A percentile compares a stretch with the other conserved stretches of the same genome.
Evolutionary conservation across 2,797 vertebrate genomes (phyloP).

Genomic region (Melopsittacus undulatus): DNA sequence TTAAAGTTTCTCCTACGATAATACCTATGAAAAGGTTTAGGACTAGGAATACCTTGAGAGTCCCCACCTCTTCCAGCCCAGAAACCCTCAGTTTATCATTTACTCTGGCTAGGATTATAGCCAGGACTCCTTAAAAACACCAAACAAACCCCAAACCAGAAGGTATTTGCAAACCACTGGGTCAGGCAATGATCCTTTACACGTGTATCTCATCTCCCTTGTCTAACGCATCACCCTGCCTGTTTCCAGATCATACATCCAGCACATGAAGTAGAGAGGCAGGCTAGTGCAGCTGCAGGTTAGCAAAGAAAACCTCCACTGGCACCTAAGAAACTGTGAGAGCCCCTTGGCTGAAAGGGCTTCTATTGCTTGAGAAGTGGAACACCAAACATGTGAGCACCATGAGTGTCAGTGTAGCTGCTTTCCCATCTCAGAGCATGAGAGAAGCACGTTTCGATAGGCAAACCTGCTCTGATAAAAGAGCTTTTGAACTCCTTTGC

Average conservation of each 20-base stretch:
- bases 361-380: neutral
- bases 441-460: neutral
- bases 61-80: neutral
- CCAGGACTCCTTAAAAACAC: neutral
- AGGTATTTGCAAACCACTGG: neutral
- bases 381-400: neutral
- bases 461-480: neutral
- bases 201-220: fast-evolving
- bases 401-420: neutral
- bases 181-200: neutral
- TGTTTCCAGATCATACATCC: neutral
- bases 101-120: neutral
- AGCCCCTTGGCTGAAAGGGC: neutral
- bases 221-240: neutral
- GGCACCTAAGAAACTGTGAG: neutral
- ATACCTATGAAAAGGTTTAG: neutral
- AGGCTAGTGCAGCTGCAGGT: neutral
- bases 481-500: neutral
- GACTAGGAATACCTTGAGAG: neutral
- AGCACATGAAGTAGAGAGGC: neutral
- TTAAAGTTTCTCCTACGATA: neutral
- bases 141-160: neutral
- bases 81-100: neutral
- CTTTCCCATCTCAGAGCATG: neutral
- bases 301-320: neutral